Base-by-base conservation (phyloP, 2,113 vertebrate species). In the Scatophagus argus region DNA sequence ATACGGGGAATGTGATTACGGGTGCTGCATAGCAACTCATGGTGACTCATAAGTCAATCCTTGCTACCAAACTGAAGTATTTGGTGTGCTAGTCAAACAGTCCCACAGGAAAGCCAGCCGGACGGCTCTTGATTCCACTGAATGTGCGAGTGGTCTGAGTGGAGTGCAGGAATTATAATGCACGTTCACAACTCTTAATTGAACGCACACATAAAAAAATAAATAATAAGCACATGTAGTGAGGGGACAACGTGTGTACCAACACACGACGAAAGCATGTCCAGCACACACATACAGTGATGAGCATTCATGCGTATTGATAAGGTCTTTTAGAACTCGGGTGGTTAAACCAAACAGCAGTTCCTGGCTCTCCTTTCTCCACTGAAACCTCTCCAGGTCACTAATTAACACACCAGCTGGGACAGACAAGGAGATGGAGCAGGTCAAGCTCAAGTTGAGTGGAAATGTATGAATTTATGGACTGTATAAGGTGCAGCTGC, bases 401-500 rank as follows among this genome's bases (percentile, higher is more conserved):
- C 67, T 87, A 67, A 89, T 86, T 75, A 83, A 56, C 66, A 38
- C 12, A 70, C 29, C 73, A 83, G 74, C 77, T 85, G 77, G 39
- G 65, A 70, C 52, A 63, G 72, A 66, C 70, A 25, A 8, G 54
- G 41, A 74, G 82, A 34, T 2, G 41, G 51, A 16, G 39, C 3
- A 7, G 71, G 69, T 69, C 55, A 71, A 69, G 62, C 64, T 71
- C 58, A 74, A 44, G 58, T 51, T 52, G 43, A 69, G 64, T 3
- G 58, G 3, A 87, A 78, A 79, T 39, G 62, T 46, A 4, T 47
- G 13, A 59, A 59, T 79, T 54, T 71, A 72, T 72, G 5, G 2
- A 84, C 51, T 49, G 64, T 21, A 55, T 43, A 25, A 66, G 36
- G 11, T n/a, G 62, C 84, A 79, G 79, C 79, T 71, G 72, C 81